Evolutionary conservation across 2,113 vertebrate genomes (phyloP).

Genomic region (Misgurnus mizolepis): DNA sequence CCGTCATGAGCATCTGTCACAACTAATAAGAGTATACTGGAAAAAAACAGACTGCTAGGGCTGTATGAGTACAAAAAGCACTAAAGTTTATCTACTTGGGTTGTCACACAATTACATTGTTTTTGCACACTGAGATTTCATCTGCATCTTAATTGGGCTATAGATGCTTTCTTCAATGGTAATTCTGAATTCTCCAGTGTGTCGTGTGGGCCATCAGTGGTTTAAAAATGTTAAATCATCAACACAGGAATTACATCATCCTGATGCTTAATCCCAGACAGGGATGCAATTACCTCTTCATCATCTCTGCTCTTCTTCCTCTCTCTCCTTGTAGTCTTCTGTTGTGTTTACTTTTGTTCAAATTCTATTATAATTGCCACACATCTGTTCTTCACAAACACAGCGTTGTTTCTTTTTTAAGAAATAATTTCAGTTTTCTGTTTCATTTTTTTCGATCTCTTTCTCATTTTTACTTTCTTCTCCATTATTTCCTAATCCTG

Average conservation of each 20-base stretch:
- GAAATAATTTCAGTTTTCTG: neutral
- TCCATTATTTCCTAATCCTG: neutral
- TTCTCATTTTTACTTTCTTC: neutral
- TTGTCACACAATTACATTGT: neutral
- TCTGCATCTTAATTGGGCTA: slow-evolving; percentile 14
- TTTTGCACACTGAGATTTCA: neutral
- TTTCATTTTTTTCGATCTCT: neutral
- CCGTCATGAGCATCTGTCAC: neutral
- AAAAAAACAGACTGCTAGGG: neutral
- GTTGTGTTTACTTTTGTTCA: slow-evolving; percentile 17
- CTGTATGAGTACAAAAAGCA: neutral
- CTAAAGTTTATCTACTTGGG: neutral
- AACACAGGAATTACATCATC: slow-evolving; percentile 3
- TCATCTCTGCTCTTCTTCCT: slow-evolving; percentile 14
- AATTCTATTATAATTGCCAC: neutral
- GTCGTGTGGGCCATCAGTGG: neutral
- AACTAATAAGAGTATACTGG: neutral
- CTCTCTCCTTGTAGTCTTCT: slow-evolving; percentile 44
- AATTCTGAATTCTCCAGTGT: neutral
- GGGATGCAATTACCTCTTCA: neutral
- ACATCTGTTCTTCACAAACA: slow-evolving; percentile 7
- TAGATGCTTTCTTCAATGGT: slow-evolving; percentile 1
- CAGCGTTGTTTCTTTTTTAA: neutral
- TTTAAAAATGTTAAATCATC: slow-evolving; percentile 17
- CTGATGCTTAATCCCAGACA: slow-evolving; percentile 15